Evolutionary conservation across 2,888 invertebrate genomes (phyloP).

Genomic region (Parnassius mnemosyne): DNA sequence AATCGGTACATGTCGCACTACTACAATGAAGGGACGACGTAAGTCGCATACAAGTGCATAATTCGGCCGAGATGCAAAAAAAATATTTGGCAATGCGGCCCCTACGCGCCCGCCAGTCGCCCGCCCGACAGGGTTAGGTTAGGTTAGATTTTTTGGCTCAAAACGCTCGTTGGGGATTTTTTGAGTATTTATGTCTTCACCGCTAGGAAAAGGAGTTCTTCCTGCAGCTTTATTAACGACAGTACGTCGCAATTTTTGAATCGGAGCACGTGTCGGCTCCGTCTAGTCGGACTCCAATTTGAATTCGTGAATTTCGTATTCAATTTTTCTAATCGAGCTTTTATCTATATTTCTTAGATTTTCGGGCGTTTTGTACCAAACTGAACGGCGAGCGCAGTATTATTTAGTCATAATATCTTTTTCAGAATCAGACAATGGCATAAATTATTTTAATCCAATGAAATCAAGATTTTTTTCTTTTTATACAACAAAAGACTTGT

Average conservation of each 20-base stretch:
- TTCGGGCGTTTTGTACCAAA: slow-evolving; percentile 60
- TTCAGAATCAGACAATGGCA: slow-evolving; percentile 61
- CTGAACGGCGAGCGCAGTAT: slow-evolving; percentile 53
- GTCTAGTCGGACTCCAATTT: slow-evolving; percentile 60
- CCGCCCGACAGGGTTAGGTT: slow-evolving; percentile 80
- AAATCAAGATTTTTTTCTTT: slow-evolving; percentile 59
- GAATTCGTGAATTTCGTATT: slow-evolving; percentile 45
- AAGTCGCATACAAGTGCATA: slow-evolving; percentile 81
- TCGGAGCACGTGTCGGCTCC: slow-evolving; percentile 47
- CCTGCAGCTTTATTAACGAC: slow-evolving; percentile 58
- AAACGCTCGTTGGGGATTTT: slow-evolving; percentile 77
- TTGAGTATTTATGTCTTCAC: slow-evolving; percentile 64
- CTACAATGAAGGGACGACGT: slow-evolving; percentile 79
- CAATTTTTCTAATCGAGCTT: slow-evolving; percentile 37
- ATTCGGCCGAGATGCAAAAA: slow-evolving; percentile 81
- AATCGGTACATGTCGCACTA: slow-evolving; percentile 78
- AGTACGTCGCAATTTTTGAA: slow-evolving; percentile 70
- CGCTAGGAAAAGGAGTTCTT: slow-evolving; percentile 64
- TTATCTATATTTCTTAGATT: slow-evolving; percentile 41
- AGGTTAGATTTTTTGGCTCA: slow-evolving; percentile 81
- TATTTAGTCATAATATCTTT: slow-evolving; percentile 44
- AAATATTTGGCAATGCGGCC: slow-evolving; percentile 81
- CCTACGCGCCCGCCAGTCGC: slow-evolving; percentile 80
- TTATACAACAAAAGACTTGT: slow-evolving; percentile 59
- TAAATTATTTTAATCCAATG: slow-evolving; percentile 48